Conservation (phyloP, 2,113 vertebrate genomes). For the Brienomyrus longianalis region DNA sequence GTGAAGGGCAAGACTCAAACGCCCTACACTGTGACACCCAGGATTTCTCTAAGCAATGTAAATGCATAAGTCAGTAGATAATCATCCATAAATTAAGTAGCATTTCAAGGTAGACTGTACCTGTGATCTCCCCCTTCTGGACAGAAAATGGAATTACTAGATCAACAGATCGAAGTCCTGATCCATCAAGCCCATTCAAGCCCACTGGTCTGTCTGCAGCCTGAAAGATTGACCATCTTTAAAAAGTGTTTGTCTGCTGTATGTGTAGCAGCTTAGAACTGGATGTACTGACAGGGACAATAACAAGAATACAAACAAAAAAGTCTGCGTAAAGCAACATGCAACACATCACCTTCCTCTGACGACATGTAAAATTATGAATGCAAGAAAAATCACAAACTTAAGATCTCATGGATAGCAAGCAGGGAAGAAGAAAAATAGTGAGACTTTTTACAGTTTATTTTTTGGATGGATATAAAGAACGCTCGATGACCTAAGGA, state of each 20-base stretch:
- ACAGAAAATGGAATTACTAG: conserved; percentile 90
- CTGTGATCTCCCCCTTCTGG: conserved; percentile 89
- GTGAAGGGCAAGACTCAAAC: background rate
- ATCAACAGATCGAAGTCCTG: conserved; percentile 83
- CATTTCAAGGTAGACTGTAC: conserved; percentile 42
- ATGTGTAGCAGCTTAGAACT: too few species aligned
- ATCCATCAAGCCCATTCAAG: conserved; percentile 79
- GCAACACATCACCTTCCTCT: background rate
- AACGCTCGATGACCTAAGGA: background rate
- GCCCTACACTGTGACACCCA: background rate
- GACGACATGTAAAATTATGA: background rate
- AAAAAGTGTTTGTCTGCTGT: too few species aligned
- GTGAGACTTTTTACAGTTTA: background rate
- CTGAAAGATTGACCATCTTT: conserved; percentile 41
- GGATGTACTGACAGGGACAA: too few species aligned
- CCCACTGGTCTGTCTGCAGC: conserved; percentile 75
- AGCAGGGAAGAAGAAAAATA: background rate
- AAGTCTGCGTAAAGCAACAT: too few species aligned
- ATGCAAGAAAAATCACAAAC: background rate
- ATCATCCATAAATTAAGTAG: background rate
- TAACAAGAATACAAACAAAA: too few species aligned
- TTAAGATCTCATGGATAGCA: background rate
- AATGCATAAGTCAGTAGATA: background rate
- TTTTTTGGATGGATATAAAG: background rate
- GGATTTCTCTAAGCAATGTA: background rate